Percentiles rank a stretch among this genome's conserved stretches.
Evolutionary conservation across 2,888 invertebrate genomes (phyloP).

Genomic region (Eurytoma californica): DNA sequence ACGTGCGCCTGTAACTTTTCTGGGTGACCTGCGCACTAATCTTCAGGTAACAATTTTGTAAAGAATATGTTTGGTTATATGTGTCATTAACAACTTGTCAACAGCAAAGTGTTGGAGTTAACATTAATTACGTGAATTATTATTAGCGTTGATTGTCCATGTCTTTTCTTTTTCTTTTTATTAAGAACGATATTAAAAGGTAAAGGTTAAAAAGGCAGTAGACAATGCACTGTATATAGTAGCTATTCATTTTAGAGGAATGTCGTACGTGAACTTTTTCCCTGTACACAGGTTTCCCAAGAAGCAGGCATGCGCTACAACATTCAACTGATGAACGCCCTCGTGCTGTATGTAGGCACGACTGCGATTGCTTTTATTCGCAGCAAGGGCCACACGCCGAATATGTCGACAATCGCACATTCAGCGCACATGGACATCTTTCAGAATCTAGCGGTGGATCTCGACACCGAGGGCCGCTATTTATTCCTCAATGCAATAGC

Average conservation of each 20-base stretch:
- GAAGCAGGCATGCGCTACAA: conserved; percentile 96
- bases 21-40: conserved; percentile 93
- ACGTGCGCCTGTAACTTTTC: conserved; percentile 94
- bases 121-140: too few species aligned
- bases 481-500: conserved; percentile 98
- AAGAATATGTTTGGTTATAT: not conserved
- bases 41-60: conserved; percentile 82
- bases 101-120: not conserved
- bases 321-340: conserved; percentile 96
- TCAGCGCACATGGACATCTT: conserved; percentile 99
- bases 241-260: too few species aligned
- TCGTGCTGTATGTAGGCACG: conserved; percentile 97
- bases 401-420: conserved; percentile 98
- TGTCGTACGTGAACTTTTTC: too few species aligned
- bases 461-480: conserved; percentile 98
- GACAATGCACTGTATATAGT: too few species aligned
- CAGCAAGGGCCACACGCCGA: conserved; percentile 92
- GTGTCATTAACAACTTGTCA: not conserved
- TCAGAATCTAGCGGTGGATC: conserved; percentile 98
- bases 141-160: too few species aligned
- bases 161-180: too few species aligned
- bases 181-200: too few species aligned
- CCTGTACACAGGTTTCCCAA: conserved; percentile 78
- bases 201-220: too few species aligned
- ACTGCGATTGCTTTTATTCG: conserved; percentile 96